Conservation (phyloP, 2,888 invertebrate genomes). For the Eupsilia transversa region DNA sequence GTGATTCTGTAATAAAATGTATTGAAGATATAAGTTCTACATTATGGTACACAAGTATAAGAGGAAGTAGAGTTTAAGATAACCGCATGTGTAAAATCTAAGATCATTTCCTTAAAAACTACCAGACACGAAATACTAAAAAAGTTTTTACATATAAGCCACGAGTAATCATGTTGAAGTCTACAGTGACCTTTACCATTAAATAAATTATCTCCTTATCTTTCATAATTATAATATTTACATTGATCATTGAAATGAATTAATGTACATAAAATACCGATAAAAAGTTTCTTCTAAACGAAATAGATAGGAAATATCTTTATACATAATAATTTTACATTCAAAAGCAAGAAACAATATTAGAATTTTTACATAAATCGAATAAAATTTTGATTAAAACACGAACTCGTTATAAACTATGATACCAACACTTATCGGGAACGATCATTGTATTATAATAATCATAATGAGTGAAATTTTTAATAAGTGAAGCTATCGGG, state of each 20-base stretch:
- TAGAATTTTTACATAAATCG: constrained; percentile 28
- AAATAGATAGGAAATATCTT: constrained; percentile 4
- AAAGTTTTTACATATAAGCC: constrained; percentile 24
- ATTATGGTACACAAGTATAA: constrained; percentile 8
- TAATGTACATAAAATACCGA: constrained; percentile 34
- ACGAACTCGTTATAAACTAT: constrained; percentile 43
- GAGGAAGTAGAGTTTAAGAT: constrained; percentile 1
- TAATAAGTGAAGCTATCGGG: constrained; percentile 37
- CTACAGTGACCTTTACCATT: constrained; percentile 40
- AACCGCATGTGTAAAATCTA: constrained; percentile 23
- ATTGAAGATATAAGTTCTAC: constrained; percentile 6
- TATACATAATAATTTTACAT: constrained; percentile 34
- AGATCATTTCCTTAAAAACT: constrained; percentile 26
- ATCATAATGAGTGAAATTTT: constrained; percentile 30
- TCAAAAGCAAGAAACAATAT: constrained; percentile 38
- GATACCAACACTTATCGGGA: constrained; percentile 26
- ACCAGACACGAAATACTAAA: constrained; percentile 49
- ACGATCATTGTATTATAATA: constrained; percentile 19
- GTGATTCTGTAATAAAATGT: constrained; percentile 12
- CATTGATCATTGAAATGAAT: constrained; percentile 34
- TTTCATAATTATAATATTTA: constrained; percentile 52
- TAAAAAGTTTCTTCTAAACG: neutral
- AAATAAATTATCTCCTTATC: constrained; percentile 51
- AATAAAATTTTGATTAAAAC: constrained; percentile 30
- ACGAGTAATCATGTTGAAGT: constrained; percentile 26